Evolutionary conservation across 2,888 invertebrate species (phyloP), one percentile per base, ranked within the genome.

Genomic region (Scrobipalpa atriplicella): DNA sequence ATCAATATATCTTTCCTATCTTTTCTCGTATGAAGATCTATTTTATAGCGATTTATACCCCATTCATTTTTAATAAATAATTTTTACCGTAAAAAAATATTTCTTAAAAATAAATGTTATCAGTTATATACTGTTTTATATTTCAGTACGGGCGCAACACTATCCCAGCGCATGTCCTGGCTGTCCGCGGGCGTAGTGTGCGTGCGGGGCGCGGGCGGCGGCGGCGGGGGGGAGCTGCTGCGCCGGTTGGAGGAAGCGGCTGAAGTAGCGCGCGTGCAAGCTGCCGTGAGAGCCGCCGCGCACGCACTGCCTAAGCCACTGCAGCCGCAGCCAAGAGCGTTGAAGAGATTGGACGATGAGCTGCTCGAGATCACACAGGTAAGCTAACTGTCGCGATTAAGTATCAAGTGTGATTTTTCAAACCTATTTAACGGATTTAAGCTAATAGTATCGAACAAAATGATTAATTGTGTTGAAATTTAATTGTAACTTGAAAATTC

Each of bases 111-210:
- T n/a, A n/a, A n/a, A n/a, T n/a, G n/a, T n/a, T n/a, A n/a, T n/a
- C n/a, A n/a, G n/a, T n/a, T n/a, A n/a, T n/a, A n/a, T n/a, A n/a
- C n/a, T n/a, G n/a, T n/a, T n/a, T n/a, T n/a, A n/a, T n/a, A n/a
- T n/a, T n/a, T n/a, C 72, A 98, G 97, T 11, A 94, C 95, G 18
- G 95, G 95, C 62, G 94, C 98, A 66, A 94, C 94, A 0, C 90
- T 99, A 54, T 93, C 95, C 29, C 95, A 98, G 84, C 95, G 99
- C 71, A 95, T 99, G 73, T 96, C 97, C 77, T 98, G 99, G 93
- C 92, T 99, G 78, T 97, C 98, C 0, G 94, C 98, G 74, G 98
- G 99, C 47, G 97, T 99, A 70, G 97, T 99, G 93, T 99, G 99
- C 86, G 97, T 99, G 94, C 95, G 99, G 68, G 98, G 98, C 76